Evolutionary conservation across 2,113 vertebrate genomes (phyloP).

Genomic region (Solea solea): DNA sequence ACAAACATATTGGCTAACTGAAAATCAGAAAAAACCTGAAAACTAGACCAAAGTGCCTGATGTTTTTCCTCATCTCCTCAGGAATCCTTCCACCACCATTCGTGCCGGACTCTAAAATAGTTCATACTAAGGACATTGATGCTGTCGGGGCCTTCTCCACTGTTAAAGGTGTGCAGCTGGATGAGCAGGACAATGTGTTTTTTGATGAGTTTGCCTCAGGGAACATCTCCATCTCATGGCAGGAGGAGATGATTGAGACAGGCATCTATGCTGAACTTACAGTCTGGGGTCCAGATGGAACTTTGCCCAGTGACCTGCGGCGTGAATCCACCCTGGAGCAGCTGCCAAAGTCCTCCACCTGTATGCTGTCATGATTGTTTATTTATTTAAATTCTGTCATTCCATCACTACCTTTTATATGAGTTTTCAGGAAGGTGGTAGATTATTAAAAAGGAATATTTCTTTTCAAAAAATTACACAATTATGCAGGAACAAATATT

Average conservation of each 20-base stretch:
- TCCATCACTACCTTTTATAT: constrained; percentile 2
- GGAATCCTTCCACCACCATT: constrained; percentile 86
- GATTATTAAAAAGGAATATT: too few species aligned
- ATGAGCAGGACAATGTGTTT: constrained; percentile 79
- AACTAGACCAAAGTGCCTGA: not conserved
- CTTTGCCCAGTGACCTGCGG: constrained; percentile 83
- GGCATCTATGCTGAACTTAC: constrained; percentile 86
- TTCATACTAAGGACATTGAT: constrained; percentile 88
- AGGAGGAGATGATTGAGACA: constrained; percentile 91
- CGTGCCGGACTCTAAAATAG: constrained; percentile 86
- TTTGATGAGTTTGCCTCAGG: constrained; percentile 87
- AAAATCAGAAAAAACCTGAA: not conserved
- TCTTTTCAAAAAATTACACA: too few species aligned
- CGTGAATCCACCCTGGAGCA: constrained; percentile 77
- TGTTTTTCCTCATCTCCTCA: constrained; percentile 31
- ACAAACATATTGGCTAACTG: too few species aligned
- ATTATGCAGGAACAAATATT: too few species aligned
- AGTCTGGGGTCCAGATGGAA: constrained; percentile 76
- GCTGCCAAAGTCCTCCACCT: constrained; percentile 84
- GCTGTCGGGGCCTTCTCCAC: constrained; percentile 89
- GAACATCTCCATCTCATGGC: constrained; percentile 89
- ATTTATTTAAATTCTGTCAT: not conserved
- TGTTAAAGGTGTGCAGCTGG: constrained; percentile 83
- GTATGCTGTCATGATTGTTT: constrained; percentile 75
- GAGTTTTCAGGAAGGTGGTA: not conserved